A percentile compares a stretch with the other conserved stretches of the same genome.
phyloP scores from a whole-genome alignment of 2,797 vertebrate genomes.

The Hozukius guyotensis region DNA sequence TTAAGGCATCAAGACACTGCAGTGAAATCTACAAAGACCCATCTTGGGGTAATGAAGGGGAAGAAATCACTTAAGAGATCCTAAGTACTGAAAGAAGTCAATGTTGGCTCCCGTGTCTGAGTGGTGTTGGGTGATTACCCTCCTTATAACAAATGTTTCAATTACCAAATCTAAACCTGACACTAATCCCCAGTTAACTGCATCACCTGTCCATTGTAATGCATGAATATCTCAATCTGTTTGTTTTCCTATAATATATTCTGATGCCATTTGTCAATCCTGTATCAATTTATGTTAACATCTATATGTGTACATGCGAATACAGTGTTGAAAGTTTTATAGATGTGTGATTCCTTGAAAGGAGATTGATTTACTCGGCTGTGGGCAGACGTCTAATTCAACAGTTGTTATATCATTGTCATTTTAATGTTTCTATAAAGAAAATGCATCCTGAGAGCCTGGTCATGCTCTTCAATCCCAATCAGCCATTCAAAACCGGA shows the following conservation, averaged over 20 bases:
- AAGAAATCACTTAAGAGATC: neutral
- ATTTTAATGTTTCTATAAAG: neutral
- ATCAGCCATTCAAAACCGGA: slow-evolving; percentile 43
- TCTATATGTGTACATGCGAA: neutral
- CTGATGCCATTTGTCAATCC: neutral
- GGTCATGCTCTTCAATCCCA: neutral
- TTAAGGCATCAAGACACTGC: neutral
- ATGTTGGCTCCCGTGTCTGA: neutral
- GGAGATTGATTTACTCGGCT: neutral
- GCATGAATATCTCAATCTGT: neutral
- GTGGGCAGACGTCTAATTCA: neutral
- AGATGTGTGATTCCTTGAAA: neutral
- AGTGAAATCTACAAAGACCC: neutral
- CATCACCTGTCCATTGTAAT: neutral
- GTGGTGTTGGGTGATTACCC: neutral
- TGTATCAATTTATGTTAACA: neutral
- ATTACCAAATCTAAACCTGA: neutral
- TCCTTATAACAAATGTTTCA: neutral
- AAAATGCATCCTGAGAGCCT: neutral
- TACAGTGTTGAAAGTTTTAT: neutral
- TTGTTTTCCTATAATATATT: neutral
- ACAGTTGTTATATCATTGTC: slow-evolving; percentile 1
- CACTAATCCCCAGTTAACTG: neutral
- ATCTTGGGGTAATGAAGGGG: neutral
- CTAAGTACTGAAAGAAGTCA: neutral